Percentiles rank a stretch among this genome's conserved stretches.
Conservation (phyloP, 2,797 vertebrate genomes). For the Yasuhikotakia modesta region DNA sequence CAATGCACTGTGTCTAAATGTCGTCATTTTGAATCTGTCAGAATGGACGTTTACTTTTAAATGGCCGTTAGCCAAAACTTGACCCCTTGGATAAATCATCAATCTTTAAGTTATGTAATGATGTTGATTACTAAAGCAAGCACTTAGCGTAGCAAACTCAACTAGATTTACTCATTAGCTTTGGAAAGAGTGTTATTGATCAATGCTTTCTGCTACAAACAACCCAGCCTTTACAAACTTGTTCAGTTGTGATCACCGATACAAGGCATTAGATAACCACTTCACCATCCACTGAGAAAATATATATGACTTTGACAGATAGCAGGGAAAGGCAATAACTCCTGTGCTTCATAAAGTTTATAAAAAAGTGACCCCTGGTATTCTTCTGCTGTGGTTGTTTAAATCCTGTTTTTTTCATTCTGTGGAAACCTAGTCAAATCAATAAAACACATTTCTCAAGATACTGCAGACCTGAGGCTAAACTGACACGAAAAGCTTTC, state of each 20-base stretch:
- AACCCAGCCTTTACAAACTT: conserved; percentile 18
- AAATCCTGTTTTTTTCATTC: conserved; percentile 12
- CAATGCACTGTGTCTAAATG: too few species aligned
- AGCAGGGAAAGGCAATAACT: neutral
- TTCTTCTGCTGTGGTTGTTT: neutral
- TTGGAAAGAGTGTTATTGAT: conserved; percentile 20
- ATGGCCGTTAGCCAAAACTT: neutral
- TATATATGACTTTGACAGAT: conserved; percentile 1
- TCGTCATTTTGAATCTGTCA: too few species aligned
- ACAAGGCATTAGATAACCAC: conserved; percentile 3
- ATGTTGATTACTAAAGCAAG: conserved; percentile 25
- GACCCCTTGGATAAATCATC: conserved; percentile 10
- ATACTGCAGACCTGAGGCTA: conserved; percentile 19
- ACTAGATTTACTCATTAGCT: conserved; percentile 34
- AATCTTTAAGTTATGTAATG: conserved; percentile 28
- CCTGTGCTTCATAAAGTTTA: neutral
- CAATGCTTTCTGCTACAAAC: conserved; percentile 26
- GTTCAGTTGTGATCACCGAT: conserved; percentile 24
- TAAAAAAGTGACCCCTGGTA: neutral
- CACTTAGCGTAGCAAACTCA: conserved; percentile 15
- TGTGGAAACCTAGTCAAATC: conserved; percentile 26
- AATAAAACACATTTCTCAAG: conserved; percentile 28
- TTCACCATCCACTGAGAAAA: conserved; percentile 8
- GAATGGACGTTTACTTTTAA: conserved; percentile 37
- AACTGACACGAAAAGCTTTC: conserved; percentile 16